Evolutionary conservation across 2,888 invertebrate genomes (phyloP).

Genomic region (Tridacna gigas): DNA sequence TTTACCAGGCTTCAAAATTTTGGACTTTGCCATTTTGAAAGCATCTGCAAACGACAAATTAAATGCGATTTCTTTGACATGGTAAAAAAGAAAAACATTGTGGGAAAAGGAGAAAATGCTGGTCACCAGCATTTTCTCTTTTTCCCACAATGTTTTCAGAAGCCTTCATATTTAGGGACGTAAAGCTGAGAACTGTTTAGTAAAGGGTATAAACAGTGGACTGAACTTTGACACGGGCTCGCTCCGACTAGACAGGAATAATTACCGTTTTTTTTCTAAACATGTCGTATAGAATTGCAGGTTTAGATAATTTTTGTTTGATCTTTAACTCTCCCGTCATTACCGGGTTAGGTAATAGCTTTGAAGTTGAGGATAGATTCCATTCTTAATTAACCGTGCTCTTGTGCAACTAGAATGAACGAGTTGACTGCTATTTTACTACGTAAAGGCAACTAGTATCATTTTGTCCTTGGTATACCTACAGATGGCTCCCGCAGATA

Average conservation of each 20-base stretch:
- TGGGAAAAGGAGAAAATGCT: not conserved
- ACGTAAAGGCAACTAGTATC: too few species aligned
- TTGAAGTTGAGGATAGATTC: slow-evolving; percentile 45
- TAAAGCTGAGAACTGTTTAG: too few species aligned
- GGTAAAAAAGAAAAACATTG: too few species aligned
- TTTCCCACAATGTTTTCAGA: not conserved
- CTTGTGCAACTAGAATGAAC: not conserved
- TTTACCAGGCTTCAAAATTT: too few species aligned
- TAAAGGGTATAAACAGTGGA: not conserved
- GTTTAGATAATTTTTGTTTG: slow-evolving; percentile 36
- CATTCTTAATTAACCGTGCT: slow-evolving; percentile 43
- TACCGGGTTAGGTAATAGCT: slow-evolving; percentile 52
- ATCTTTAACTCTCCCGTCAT: slow-evolving; percentile 49
- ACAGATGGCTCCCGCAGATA: too few species aligned
- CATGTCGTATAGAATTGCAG: slow-evolving; percentile 40
- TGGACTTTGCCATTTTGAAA: too few species aligned
- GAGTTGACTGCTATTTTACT: not conserved
- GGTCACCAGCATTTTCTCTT: not conserved
- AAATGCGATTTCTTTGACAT: too few species aligned
- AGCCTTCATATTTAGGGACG: not conserved
- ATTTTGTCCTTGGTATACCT: too few species aligned
- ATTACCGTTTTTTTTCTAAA: slow-evolving; percentile 42
- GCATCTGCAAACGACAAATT: too few species aligned
- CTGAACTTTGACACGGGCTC: slow-evolving; percentile 31
- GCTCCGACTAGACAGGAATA: slow-evolving; percentile 43